Conservation (phyloP, 2,888 invertebrate genomes). For the Caenorhabditis afra region DNA sequence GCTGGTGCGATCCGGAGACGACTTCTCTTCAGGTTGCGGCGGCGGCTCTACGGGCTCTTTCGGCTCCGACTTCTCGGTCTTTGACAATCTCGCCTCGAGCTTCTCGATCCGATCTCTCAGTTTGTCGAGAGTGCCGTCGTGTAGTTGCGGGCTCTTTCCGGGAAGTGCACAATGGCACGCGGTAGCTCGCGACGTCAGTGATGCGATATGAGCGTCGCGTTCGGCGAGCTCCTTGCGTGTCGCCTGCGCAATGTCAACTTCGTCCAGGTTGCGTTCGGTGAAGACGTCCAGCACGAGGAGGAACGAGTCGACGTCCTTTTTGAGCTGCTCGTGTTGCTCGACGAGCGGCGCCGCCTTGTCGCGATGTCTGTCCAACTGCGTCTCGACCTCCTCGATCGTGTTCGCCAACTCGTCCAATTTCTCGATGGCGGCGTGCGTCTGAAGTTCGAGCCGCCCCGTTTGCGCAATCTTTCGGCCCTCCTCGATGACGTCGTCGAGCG, state of each 20-base stretch:
- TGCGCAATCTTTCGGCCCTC: constrained; percentile 74
- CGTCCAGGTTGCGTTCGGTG: constrained; percentile 53
- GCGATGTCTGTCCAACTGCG: constrained; percentile 48
- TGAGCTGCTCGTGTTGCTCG: constrained; percentile 54
- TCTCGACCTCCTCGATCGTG: constrained; percentile 54
- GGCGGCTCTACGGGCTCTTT: background rate
- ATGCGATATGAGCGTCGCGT: constrained; percentile 66
- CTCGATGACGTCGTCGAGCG: constrained; percentile 71
- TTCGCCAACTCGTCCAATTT: constrained; percentile 72
- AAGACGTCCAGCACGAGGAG: constrained; percentile 54
- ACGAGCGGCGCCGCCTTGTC: constrained; percentile 51
- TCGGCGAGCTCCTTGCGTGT: constrained; percentile 72
- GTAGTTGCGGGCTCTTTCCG: constrained; percentile 58
- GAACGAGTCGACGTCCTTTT: constrained; percentile 50
- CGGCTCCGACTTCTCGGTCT: constrained; percentile 56
- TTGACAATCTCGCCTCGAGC: constrained; percentile 55
- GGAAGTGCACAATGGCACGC: constrained; percentile 71
- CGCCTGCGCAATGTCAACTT: constrained; percentile 53
- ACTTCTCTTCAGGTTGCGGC: constrained; percentile 4
- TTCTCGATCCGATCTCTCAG: constrained; percentile 64
- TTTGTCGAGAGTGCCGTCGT: constrained; percentile 62
- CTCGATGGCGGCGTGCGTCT: constrained; percentile 74
- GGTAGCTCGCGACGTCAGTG: constrained; percentile 68
- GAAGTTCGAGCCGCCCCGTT: constrained; percentile 75
- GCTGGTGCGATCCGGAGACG: constrained; percentile 63